Evolutionary conservation across 2,888 invertebrate genomes (phyloP).

Genomic region (Ophion costatus): DNA sequence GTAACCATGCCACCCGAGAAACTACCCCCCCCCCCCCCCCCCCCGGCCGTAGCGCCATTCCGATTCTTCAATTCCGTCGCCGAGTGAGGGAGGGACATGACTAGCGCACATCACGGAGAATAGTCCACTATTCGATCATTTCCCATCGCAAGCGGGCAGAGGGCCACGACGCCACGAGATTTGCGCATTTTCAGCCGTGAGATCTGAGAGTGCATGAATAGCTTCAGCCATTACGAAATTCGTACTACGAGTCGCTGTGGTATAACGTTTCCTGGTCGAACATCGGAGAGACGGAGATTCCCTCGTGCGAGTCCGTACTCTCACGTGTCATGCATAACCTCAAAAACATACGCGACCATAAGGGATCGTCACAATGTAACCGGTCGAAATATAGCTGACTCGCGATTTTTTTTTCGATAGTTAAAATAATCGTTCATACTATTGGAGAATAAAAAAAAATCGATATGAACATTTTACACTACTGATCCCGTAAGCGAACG

Average conservation of each 20-base stretch:
- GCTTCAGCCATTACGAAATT: neutral
- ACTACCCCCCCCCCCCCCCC: neutral
- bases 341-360: neutral
- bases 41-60: neutral
- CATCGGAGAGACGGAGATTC: neutral
- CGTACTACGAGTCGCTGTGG: neutral
- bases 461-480: too few relatives aligned
- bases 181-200: neutral
- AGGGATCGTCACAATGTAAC: too few relatives aligned
- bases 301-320: neutral
- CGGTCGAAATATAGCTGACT: too few relatives aligned
- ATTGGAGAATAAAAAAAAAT: too few relatives aligned
- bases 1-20: conserved; percentile 25
- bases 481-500: neutral
- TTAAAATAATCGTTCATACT: too few relatives aligned
- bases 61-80: conserved; percentile 27
- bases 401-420: too few relatives aligned
- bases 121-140: neutral
- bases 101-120: neutral
- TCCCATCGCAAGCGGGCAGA: neutral
- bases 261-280: neutral
- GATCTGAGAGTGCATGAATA: neutral
- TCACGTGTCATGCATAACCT: neutral
- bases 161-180: neutral
- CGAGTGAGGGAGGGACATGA: conserved; percentile 27